Conservation (phyloP, 2,113 vertebrate genomes). For the Tiliqua scincoides region DNA sequence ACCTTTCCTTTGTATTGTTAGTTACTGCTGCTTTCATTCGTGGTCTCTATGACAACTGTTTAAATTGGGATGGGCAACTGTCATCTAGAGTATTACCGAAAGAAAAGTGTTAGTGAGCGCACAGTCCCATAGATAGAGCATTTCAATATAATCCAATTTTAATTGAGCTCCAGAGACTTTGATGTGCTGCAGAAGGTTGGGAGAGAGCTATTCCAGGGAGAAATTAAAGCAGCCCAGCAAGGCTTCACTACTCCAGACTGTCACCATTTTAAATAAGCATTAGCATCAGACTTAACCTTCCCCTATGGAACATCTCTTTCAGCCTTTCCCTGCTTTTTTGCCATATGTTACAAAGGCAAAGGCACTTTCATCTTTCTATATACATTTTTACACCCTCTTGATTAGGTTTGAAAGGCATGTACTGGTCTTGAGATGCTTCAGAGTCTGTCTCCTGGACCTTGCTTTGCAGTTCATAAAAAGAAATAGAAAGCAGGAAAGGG, state of each 20-base stretch:
- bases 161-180: constrained; percentile 99
- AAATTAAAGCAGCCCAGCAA: constrained; percentile 91
- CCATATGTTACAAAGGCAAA: constrained; percentile 69
- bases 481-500: constrained; percentile 61
- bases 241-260: constrained; percentile 86
- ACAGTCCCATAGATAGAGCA: constrained; percentile 87
- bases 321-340: constrained; percentile 64
- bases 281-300: constrained; percentile 93
- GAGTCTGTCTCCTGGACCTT: constrained; percentile 68
- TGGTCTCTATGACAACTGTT: constrained; percentile 98
- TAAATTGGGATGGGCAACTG: constrained; percentile 94
- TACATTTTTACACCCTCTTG: constrained; percentile 74
- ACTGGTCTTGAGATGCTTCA: constrained; percentile 76
- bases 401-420: constrained; percentile 80
- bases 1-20: constrained; percentile 82
- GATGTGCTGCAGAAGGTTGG: constrained; percentile 92
- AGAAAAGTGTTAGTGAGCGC: constrained; percentile 90
- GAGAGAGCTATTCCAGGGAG: constrained; percentile 94
- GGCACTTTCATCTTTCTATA: constrained; percentile 79
- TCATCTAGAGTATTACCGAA: constrained; percentile 91
- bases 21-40: constrained; percentile 76
- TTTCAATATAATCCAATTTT: constrained; percentile 99
- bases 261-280: constrained; percentile 94
- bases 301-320: constrained; percentile 82
- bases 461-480: constrained; percentile 70